phyloP scores from a whole-genome alignment of 2,113 vertebrate genomes.

The Upupa epops region DNA sequence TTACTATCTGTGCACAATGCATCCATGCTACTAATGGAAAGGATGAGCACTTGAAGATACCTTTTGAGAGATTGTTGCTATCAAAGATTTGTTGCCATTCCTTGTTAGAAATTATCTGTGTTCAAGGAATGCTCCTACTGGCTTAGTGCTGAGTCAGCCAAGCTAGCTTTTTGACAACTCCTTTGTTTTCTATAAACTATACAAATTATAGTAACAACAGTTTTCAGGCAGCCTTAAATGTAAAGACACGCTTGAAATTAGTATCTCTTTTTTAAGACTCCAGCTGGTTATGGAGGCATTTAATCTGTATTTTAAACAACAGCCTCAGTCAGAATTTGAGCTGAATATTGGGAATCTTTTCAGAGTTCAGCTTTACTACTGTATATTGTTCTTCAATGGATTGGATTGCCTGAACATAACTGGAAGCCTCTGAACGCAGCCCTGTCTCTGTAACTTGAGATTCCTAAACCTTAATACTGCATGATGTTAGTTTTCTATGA shows the following conservation, averaged over 20 bases:
- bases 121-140: neutral
- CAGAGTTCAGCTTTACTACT: neutral
- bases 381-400: neutral
- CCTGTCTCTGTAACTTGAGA: neutral
- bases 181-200: neutral
- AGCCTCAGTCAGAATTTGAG: neutral
- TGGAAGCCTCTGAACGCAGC: neutral
- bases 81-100: neutral
- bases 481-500: neutral
- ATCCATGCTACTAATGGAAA: neutral
- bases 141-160: neutral
- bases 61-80: neutral
- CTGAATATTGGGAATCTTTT: neutral
- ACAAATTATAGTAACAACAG: neutral
- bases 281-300: neutral
- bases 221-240: neutral
- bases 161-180: neutral
- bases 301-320: neutral
- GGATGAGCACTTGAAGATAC: neutral
- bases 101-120: neutral
- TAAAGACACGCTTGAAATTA: neutral
- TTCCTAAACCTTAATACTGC: neutral
- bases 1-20: fast-evolving
- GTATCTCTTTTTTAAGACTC: neutral
- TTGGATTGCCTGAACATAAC: neutral